phyloP scores from a whole-genome alignment of 2,888 invertebrate species.

The Nephrotoma guestfalica region DNA sequence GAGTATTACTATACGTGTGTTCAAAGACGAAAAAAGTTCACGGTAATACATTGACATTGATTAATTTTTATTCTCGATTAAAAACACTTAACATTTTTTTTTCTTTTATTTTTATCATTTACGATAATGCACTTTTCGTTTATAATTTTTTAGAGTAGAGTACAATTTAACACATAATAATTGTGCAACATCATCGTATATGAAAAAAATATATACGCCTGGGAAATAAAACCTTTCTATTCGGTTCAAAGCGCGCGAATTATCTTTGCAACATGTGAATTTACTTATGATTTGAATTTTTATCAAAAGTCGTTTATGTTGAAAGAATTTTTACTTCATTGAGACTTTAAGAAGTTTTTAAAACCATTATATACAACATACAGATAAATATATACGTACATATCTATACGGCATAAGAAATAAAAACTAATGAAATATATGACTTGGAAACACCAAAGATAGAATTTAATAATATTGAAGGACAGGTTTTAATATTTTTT shows the following conservation, averaged over 20 bases:
- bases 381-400: neutral
- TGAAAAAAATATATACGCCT: neutral
- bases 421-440: neutral
- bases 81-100: neutral
- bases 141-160: neutral
- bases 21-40: neutral
- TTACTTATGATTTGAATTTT: constrained; percentile 7
- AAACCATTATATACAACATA: neutral
- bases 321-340: neutral
- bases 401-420: neutral
- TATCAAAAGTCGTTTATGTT: neutral
- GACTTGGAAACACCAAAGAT: neutral
- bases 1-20: neutral
- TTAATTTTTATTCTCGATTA: neutral
- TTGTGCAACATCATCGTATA: neutral
- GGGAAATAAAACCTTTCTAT: neutral
- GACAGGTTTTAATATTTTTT: neutral
- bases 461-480: neutral
- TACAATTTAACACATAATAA: neutral
- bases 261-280: constrained; percentile 10
- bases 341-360: neutral
- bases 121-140: neutral
- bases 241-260: constrained; percentile 5
- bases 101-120: neutral
- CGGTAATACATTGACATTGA: neutral